Conservation (phyloP, 2,113 vertebrate species). For the Pelobates fuscus region DNA sequence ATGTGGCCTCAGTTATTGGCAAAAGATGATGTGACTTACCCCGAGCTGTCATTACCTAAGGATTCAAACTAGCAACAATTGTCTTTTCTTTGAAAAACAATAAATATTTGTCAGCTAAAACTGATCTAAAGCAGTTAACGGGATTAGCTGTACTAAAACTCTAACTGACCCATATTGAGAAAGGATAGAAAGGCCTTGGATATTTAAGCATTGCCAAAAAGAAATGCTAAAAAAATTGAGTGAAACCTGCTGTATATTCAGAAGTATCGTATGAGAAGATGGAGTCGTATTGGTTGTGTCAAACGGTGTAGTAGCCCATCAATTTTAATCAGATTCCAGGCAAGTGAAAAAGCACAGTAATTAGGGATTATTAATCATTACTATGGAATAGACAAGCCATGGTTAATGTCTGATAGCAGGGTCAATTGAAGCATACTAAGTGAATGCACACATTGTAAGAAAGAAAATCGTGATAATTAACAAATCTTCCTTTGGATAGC, state of each 20-base stretch:
- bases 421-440: too few relatives aligned
- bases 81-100: conserved; percentile 8
- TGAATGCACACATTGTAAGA: too few relatives aligned
- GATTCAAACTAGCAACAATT: not conserved
- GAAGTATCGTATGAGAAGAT: too few relatives aligned
- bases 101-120: conserved; percentile 25
- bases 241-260: too few relatives aligned
- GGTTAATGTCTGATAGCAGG: too few relatives aligned
- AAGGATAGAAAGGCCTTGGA: not conserved
- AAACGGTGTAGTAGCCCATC: not conserved
- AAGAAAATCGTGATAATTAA: too few relatives aligned
- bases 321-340: too few relatives aligned
- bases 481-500: too few relatives aligned
- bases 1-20: conserved; percentile 33
- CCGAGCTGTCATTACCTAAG: conserved; percentile 20
- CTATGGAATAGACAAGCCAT: too few relatives aligned
- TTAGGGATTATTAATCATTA: too few relatives aligned
- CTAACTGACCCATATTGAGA: conserved; percentile 8
- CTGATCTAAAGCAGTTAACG: conserved; percentile 33
- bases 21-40: conserved; percentile 22
- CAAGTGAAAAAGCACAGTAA: too few relatives aligned
- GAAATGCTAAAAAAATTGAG: not conserved
- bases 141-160: conserved; percentile 32
- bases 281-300: not conserved
- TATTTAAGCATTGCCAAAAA: not conserved